Evolutionary conservation across 2,888 invertebrate genomes (phyloP).

Genomic region (Cybosia mesomella): DNA sequence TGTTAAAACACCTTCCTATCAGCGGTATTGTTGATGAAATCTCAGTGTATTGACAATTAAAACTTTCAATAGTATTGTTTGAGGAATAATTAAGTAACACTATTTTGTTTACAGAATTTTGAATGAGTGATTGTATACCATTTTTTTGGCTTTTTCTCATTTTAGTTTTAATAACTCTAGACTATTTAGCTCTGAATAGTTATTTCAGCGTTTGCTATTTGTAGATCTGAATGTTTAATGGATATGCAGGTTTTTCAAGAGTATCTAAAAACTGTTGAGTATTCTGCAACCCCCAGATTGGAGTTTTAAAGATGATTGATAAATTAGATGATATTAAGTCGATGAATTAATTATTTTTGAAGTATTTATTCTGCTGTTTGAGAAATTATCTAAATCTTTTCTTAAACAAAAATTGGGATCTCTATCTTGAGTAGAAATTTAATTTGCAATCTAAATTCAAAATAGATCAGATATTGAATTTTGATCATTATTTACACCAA

Average conservation of each 20-base stretch:
- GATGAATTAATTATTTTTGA: too few species aligned
- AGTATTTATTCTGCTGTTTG: too few species aligned
- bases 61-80: conserved; percentile 3
- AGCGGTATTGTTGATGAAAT: conserved; percentile 12
- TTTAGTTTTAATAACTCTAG: not conserved
- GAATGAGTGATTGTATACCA: not conserved
- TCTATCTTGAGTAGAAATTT: too few species aligned
- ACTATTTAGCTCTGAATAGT: too few species aligned
- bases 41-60: not conserved
- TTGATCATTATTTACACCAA: not conserved
- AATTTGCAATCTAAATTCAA: not conserved
- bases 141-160: not conserved
- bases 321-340: too few species aligned
- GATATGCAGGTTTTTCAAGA: not conserved
- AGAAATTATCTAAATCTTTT: too few species aligned
- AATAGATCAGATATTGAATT: not conserved
- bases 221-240: not conserved
- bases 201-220: not conserved
- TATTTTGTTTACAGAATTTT: not conserved
- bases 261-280: too few species aligned
- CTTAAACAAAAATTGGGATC: too few species aligned
- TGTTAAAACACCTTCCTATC: conserved; percentile 18
- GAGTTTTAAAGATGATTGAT: too few species aligned
- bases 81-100: not conserved
- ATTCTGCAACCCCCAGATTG: too few species aligned